phyloP scores from a whole-genome alignment of 2,797 vertebrate species.

The Delichon dasypus region DNA sequence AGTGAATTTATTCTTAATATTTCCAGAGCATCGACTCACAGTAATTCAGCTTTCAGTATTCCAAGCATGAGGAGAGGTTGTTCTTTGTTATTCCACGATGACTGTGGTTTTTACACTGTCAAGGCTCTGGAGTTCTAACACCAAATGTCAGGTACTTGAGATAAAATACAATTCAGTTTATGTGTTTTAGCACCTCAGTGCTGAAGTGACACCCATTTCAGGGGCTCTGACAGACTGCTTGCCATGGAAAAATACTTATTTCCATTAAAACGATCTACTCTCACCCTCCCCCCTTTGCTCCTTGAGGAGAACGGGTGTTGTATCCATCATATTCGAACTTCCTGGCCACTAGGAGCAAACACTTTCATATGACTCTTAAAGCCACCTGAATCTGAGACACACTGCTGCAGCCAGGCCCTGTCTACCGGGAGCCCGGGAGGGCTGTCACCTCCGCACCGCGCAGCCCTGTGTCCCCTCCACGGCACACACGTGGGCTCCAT shows the following conservation, averaged over 20 bases:
- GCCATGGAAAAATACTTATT: not conserved
- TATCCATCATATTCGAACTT: not conserved
- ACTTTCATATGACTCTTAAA: not conserved
- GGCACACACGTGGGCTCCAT: accelerated
- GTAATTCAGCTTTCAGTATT: not conserved
- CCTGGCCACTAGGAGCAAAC: not conserved
- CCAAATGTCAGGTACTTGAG: not conserved
- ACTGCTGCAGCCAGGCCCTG: not conserved
- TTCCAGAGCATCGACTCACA: accelerated
- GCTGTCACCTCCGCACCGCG: too few species aligned
- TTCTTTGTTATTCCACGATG: not conserved
- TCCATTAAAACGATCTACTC: not conserved
- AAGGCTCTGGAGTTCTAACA: not conserved
- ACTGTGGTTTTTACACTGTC: not conserved
- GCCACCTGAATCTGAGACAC: not conserved
- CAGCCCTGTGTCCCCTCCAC: accelerated
- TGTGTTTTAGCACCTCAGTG: not conserved
- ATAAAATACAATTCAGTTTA: not conserved
- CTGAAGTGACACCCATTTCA: not conserved
- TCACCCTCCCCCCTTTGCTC: not conserved
- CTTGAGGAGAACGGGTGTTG: not conserved
- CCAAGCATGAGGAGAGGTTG: not conserved
- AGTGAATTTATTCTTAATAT: not conserved
- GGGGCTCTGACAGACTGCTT: not conserved
- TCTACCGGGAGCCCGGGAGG: not conserved